These are phyloP conservation scores for Melanotaenia duboulayi DNA, from an alignment of 2,113 vertebrate species.

Conservation along the genomic window DNA sequence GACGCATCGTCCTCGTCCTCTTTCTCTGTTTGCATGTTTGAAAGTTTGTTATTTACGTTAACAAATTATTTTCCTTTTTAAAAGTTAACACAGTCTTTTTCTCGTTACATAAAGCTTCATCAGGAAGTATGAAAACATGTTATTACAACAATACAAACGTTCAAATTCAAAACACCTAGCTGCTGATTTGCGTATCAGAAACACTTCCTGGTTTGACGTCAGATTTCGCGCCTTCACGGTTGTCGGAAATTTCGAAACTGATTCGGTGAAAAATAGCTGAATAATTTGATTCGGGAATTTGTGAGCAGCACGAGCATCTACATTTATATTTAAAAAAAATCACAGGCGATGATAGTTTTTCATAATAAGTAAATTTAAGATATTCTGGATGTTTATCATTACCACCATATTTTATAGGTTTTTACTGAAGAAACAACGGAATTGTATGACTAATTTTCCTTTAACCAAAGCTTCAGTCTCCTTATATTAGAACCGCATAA, in stretches of 20 bases:
- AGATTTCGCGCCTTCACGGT: slow-evolving; percentile 16
- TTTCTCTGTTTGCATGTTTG: slow-evolving; percentile 47
- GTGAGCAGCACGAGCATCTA: no score
- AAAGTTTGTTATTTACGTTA: neutral
- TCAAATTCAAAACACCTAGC: neutral
- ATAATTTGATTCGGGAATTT: no score
- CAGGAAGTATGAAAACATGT: neutral
- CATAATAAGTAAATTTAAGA: no score
- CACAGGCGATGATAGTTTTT: no score
- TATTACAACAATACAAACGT: neutral
- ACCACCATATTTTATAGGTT: no score
- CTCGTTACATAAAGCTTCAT: neutral
- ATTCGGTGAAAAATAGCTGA: no score
- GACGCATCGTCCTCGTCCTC: slow-evolving; percentile 33
- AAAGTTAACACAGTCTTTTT: neutral
- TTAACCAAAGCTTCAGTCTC: no score
- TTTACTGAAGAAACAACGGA: no score
- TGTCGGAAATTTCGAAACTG: slow-evolving; percentile 23
- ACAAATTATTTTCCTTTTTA: neutral
- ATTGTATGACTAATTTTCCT: no score
- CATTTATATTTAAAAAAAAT: no score
- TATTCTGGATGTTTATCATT: no score
- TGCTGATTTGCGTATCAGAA: neutral
- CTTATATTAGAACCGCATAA: no score
- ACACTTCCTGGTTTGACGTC: slow-evolving; percentile 63